Evolutionary conservation across 2,797 vertebrate species (phyloP).

Genomic region (Anableps anableps): DNA sequence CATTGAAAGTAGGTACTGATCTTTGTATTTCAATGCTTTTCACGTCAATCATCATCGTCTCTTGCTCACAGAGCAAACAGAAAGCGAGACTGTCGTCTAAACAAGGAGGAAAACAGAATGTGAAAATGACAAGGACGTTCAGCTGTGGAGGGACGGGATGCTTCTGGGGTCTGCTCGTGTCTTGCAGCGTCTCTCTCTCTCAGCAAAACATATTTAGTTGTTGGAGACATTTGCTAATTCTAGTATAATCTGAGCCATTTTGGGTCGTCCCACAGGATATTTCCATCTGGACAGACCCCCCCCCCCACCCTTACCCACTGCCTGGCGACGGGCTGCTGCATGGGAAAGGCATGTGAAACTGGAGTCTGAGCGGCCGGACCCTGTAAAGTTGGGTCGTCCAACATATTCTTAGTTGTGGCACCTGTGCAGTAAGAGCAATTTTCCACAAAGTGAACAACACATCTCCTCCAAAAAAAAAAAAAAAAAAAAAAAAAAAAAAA

Average conservation of each 20-base stretch:
- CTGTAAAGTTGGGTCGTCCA: slow-evolving; percentile 50
- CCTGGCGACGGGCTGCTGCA: slow-evolving; percentile 40
- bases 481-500: slow-evolving; percentile 13
- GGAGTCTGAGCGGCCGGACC: slow-evolving; percentile 51
- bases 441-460: slow-evolving; percentile 44
- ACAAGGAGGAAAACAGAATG: slow-evolving; percentile 41
- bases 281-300: slow-evolving; percentile 61
- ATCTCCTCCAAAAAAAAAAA: slow-evolving; percentile 60
- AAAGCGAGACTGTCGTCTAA: slow-evolving; percentile 57
- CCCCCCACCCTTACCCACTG: slow-evolving; percentile 9
- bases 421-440: slow-evolving; percentile 38
- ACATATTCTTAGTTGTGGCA: slow-evolving; percentile 34
- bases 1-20: slow-evolving; percentile 9
- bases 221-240: slow-evolving; percentile 79
- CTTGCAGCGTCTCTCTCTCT: slow-evolving; percentile 47
- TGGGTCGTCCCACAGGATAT: slow-evolving; percentile 70
- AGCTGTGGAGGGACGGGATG: slow-evolving; percentile 63
- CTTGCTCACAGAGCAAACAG: slow-evolving; percentile 31
- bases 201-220: slow-evolving; percentile 69
- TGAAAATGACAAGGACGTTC: slow-evolving; percentile 64
- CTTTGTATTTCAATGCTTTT: slow-evolving; percentile 57
- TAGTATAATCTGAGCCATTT: slow-evolving; percentile 74
- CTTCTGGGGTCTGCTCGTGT: slow-evolving; percentile 24
- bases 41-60: slow-evolving; percentile 60
- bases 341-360: slow-evolving; percentile 78